Conservation (phyloP, 2,113 vertebrate genomes). For the Hemiprocne comata region DNA sequence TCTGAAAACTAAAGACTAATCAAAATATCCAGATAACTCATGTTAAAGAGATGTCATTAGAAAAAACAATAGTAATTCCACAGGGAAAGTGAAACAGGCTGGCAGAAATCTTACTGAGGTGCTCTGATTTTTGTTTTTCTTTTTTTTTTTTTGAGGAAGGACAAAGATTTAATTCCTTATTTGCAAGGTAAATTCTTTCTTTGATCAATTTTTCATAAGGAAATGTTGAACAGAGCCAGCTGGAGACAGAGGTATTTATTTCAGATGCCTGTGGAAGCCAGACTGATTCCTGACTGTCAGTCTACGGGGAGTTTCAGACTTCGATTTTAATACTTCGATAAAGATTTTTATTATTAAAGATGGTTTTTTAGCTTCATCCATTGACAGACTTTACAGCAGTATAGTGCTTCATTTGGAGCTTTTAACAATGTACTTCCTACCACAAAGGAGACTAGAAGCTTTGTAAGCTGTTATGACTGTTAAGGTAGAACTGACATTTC, state of each 20-base stretch:
- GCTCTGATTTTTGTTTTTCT: background rate
- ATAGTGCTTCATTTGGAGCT: background rate
- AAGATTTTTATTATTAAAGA: background rate
- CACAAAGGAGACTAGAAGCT: background rate
- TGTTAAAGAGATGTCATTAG: background rate
- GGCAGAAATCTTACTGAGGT: background rate
- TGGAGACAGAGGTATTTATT: background rate
- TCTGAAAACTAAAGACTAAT: background rate
- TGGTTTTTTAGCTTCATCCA: background rate
- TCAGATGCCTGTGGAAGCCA: background rate
- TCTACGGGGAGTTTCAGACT: background rate
- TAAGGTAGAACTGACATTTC: background rate
- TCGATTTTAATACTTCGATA: background rate
- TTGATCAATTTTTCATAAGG: background rate
- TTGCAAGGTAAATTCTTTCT: background rate
- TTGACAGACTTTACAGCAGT: background rate
- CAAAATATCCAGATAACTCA: background rate
- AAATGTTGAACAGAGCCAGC: background rate
- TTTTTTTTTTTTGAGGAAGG: background rate
- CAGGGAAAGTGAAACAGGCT: background rate
- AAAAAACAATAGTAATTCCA: background rate
- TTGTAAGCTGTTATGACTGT: background rate
- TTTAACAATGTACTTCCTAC: background rate
- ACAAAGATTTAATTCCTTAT: background rate
- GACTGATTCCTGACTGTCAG: background rate